Base-by-base conservation (phyloP, 2,888 invertebrate species). In the Taphrorychus bicolor region DNA sequence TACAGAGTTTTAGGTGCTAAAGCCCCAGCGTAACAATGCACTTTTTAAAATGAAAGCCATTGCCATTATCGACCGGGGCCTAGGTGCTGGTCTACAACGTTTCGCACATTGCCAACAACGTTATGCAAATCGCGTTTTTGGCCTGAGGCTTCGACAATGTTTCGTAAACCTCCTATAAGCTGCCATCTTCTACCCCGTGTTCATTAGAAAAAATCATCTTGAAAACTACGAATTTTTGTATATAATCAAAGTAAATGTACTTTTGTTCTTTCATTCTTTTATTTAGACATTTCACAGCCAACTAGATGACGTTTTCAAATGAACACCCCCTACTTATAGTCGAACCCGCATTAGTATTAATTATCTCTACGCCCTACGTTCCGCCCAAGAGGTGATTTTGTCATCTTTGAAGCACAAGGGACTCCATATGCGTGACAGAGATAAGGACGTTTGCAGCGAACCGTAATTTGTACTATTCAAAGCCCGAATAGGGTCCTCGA, bases 11-110 rank as follows among this genome's bases (percentile, higher is more conserved):
- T 49, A 59, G 59, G 59, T 59, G 59, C 32, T n/a, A 59, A 59
- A 59, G 24, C 45, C 45, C 9, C 49, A 22, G 49, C 49, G 59
- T 32, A 59, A 59, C 49, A 59, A 59, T 59, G 59, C 59, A 59
- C 59, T 59, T 59, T 59, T 59, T 49, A 59, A 59, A 59, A 59
- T 59, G 48, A 59, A 59, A 59, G 24, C 45, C 59, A 32, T 32
- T 32, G 24, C 45, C 59, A 32, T 32, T 32, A 32, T 32, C 32
- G 32, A 32, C 32, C 32, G 32, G 7, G 32, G 32, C 9, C 32
- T 7, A 32, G n/a, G n/a, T n/a, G n/a, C n/a, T n/a, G n/a, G n/a
- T n/a, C n/a, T n/a, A n/a, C 32, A 32, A 9, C 32, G 32, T 32
- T 32, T 32, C 32, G 32, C 32, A 32, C 32, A 11, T 32, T 32